Evolutionary conservation across 2,797 vertebrate genomes (phyloP).

Genomic region (Myotis myotis): DNA sequence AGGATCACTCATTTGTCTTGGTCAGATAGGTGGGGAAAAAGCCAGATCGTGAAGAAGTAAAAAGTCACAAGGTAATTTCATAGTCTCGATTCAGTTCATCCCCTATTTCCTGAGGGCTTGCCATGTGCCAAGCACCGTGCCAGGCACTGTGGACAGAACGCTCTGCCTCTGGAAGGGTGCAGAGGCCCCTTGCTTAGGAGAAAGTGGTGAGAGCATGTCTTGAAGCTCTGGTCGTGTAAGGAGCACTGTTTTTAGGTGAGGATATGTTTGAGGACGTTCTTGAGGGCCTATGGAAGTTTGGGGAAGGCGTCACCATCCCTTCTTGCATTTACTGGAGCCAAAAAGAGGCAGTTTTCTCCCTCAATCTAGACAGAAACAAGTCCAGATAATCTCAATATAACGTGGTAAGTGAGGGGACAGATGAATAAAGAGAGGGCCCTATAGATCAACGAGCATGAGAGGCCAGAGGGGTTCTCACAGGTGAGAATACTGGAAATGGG

Average conservation of each 20-base stretch:
- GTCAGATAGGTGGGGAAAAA: not conserved
- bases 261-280: not conserved
- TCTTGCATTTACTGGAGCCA: not conserved
- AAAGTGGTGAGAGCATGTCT: not conserved
- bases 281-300: not conserved
- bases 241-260: not conserved
- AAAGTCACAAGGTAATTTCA: not conserved
- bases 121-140: not conserved
- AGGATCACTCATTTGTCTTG: constrained; percentile 11
- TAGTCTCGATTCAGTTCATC: constrained; percentile 6
- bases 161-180: not conserved
- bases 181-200: not conserved
- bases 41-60: not conserved
- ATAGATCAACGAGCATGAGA: not conserved
- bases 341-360: not conserved
- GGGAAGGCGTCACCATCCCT: not conserved
- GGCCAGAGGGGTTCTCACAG: not conserved
- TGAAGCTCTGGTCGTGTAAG: not conserved
- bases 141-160: not conserved
- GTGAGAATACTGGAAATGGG: not conserved
- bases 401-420: not conserved
- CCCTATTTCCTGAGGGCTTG: not conserved
- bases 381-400: not conserved
- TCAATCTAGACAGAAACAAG: not conserved
- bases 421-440: not conserved